Evolutionary conservation across 1,140 invertebrate genomes (phyloP), one percentile per base, ranked within the genome.

Genomic region (Melanaphis sacchari): DNA sequence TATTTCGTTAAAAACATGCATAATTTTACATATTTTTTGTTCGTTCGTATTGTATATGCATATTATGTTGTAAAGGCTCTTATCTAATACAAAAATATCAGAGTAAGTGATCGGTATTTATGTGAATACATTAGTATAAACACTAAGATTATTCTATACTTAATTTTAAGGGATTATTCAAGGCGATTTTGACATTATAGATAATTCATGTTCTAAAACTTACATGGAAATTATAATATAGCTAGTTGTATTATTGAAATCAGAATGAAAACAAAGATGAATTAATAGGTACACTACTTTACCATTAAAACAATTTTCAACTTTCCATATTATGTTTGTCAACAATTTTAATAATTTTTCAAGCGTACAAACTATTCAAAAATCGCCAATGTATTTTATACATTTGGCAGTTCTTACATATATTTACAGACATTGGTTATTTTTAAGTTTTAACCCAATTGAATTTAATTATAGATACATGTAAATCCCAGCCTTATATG

Each of bases 61-160:
- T n/a, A 66, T 66, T 46, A 18, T 46, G 11, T 18, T 66, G 3
- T n/a, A n/a, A 66, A n/a, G 31, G 11, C 59, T 31, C 24, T 31
- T n/a, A n/a, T 66, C 59, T 66, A n/a, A 18, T 66, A 18, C 59
- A n/a, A n/a, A 18, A n/a, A 76, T 76, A 76, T 76, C 59, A 76
- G n/a, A 76, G 4, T 18, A 76, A 76, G n/a, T n/a, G 5, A 76
- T 76, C 59, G 59, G n/a, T n/a, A 76, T 76, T 76, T 76, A 76
- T n/a, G n/a, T 76, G 31, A 66, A 66, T 76, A 76, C n/a, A 76
- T 76, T 76, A 76, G 59, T 66, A 66, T n/a, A 66, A 66, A 66
- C 31, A 76, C 36, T n/a, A n/a, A n/a, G 31, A 18, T 15, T 76
- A 15, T 76, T 76, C 36, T 18, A n/a, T 76, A 18, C n/a, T 76